phyloP scores from a whole-genome alignment of 2,113 vertebrate species.

The Cairina moschata region DNA sequence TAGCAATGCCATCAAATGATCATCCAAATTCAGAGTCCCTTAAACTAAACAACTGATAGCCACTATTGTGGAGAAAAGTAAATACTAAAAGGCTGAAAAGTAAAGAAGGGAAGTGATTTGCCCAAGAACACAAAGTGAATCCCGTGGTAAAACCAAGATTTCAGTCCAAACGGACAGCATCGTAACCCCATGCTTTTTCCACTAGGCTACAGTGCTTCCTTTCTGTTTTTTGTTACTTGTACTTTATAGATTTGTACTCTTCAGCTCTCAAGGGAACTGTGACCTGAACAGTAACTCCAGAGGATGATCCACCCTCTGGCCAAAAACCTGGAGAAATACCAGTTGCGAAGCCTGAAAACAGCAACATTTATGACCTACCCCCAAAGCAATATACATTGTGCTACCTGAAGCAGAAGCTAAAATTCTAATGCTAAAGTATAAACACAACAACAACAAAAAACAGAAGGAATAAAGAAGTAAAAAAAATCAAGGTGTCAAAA shows the following conservation, averaged over 20 bases:
- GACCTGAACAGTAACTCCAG: neutral
- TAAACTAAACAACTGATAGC: neutral
- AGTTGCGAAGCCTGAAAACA: neutral
- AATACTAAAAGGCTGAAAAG: neutral
- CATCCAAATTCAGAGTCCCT: neutral
- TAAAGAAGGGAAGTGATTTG: neutral
- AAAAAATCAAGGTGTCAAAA: neutral
- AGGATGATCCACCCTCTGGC: rapidly evolving
- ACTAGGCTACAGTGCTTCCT: neutral
- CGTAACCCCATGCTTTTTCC: neutral
- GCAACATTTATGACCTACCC: neutral
- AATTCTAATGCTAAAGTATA: neutral
- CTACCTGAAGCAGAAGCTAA: neutral
- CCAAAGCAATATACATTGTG: neutral
- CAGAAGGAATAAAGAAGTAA: neutral
- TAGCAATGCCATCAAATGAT: neutral
- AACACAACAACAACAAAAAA: neutral
- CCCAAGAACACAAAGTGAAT: neutral
- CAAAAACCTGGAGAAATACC: neutral
- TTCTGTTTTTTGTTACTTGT: neutral
- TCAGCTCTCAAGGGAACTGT: neutral
- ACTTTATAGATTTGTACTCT: neutral
- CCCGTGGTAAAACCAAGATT: neutral
- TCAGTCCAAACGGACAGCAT: neutral
- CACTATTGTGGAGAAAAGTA: neutral